Evolutionary conservation across 2,888 invertebrate genomes (phyloP).

Genomic region (Lagria hirta): DNA sequence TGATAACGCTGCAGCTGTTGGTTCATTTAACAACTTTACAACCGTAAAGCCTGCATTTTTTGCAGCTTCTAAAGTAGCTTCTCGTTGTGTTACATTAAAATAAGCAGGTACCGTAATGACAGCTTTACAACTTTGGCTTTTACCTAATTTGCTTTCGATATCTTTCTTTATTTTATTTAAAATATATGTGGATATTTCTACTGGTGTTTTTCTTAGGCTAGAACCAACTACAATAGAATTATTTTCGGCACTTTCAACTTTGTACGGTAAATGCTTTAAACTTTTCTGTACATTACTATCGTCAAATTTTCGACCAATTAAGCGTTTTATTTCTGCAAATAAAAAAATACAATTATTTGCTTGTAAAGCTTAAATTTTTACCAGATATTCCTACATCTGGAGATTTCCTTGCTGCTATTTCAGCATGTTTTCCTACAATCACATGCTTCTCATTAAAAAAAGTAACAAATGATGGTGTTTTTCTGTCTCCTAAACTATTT

Average conservation of each 20-base stretch:
- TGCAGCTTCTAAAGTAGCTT: slow-evolving; percentile 36
- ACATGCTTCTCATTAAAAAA: background rate
- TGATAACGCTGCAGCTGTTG: slow-evolving; percentile 36
- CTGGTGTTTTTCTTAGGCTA: slow-evolving; percentile 7
- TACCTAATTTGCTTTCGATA: slow-evolving; percentile 7
- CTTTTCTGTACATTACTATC: slow-evolving; percentile 9
- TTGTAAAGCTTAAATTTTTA: too few relatives aligned
- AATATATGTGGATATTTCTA: slow-evolving; percentile 6
- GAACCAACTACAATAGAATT: background rate
- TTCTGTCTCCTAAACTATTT: slow-evolving; percentile 12
- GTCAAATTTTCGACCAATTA: slow-evolving; percentile 6
- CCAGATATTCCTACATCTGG: slow-evolving; percentile 5
- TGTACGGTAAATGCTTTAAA: slow-evolving; percentile 6
- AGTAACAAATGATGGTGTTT: slow-evolving; percentile 10
- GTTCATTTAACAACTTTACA: slow-evolving; percentile 33
- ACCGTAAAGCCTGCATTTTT: slow-evolving; percentile 33
- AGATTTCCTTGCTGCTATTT: background rate
- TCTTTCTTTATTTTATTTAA: slow-evolving; percentile 13
- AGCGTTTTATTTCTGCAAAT: slow-evolving; percentile 14
- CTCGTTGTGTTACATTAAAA: slow-evolving; percentile 35
- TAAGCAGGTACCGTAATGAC: slow-evolving; percentile 40
- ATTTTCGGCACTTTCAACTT: background rate
- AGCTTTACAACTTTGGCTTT: slow-evolving; percentile 25
- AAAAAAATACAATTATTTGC: background rate
- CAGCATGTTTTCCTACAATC: slow-evolving; percentile 11